A percentile compares a stretch with the other conserved stretches of the same genome.
Conservation (phyloP, 2,113 vertebrate species). For the Ascaphus truei region DNA sequence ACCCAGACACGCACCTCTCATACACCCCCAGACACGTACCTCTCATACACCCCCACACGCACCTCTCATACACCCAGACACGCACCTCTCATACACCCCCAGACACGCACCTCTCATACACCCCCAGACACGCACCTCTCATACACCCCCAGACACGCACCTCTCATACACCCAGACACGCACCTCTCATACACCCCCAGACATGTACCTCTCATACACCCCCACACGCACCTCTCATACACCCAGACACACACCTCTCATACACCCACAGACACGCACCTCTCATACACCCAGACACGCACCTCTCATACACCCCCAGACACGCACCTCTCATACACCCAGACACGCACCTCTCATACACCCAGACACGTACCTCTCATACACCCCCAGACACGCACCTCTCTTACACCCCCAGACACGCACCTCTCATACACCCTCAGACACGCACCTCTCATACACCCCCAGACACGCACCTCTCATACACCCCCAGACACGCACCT, state of each 20-base stretch:
- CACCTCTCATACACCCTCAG: no score
- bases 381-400: not conserved
- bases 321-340: no score
- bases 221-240: no score
- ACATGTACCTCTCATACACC: not conserved
- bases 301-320: not conserved
- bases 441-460: not conserved
- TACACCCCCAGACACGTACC: not conserved
- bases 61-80: conserved; percentile 6
- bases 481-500: not conserved
- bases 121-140: not conserved
- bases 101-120: no score
- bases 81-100: no score
- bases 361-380: not conserved
- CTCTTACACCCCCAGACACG: not conserved
- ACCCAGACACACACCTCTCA: conserved; percentile 7
- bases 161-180: not conserved
- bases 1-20: not conserved
- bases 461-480: no score
- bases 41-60: not conserved
- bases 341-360: not conserved
- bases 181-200: not conserved
- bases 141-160: no score
- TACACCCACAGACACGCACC: not conserved
- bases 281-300: no score